Evolutionary conservation across 1,140 invertebrate genomes (phyloP).

Genomic region (Schlechtendalia chinensis): DNA sequence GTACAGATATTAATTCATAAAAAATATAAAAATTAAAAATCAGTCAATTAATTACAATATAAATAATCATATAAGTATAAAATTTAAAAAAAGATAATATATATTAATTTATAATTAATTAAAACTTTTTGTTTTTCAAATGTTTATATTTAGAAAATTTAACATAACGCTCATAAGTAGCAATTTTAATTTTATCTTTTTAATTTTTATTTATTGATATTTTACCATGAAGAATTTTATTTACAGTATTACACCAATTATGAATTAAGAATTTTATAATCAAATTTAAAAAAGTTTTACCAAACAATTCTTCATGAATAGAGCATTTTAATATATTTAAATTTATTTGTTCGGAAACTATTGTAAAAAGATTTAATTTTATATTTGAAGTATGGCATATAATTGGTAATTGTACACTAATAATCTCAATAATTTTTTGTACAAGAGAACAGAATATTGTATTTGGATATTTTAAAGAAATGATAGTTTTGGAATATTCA

Average conservation of each 20-base stretch:
- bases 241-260: not conserved
- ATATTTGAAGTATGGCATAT: no score
- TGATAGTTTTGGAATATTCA: no score
- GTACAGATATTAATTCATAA: no score
- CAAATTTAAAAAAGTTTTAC: not conserved
- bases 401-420: no score
- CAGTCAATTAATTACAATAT: no score
- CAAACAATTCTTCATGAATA: not conserved
- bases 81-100: no score
- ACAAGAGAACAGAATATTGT: no score
- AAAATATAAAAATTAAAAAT: no score
- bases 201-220: not conserved
- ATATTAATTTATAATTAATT: no score
- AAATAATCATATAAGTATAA: no score
- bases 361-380: not conserved
- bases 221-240: not conserved
- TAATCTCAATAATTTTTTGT: no score
- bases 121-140: not conserved
- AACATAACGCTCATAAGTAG: not conserved
- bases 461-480: no score
- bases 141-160: slow-evolving; percentile 1
- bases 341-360: not conserved
- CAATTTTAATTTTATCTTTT: not conserved
- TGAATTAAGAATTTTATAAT: not conserved
- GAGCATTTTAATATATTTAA: not conserved